Conservation (phyloP, 2,888 invertebrate genomes). For the Cylloceria caligata region DNA sequence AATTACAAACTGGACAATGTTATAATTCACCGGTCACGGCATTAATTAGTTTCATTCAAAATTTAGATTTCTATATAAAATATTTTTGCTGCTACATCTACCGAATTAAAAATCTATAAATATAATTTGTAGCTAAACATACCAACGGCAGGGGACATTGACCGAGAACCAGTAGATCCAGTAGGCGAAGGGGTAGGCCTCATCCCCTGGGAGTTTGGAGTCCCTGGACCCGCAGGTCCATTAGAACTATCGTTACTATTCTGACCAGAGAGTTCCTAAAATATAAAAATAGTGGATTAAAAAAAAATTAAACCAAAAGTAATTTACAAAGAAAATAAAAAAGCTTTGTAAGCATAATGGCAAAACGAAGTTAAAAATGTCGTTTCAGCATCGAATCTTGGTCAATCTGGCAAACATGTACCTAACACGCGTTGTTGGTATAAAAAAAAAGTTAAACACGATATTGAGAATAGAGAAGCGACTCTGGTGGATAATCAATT, state of each 20-base stretch:
- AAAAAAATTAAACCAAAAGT: not conserved
- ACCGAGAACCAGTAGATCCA: slow-evolving; percentile 97
- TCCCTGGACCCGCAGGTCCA: slow-evolving; percentile 87
- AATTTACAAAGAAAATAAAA: not conserved
- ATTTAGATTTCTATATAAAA: not conserved
- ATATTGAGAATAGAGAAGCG: not conserved
- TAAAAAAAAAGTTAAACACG: not conserved
- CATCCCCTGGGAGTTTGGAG: slow-evolving; percentile 92
- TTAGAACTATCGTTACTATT: slow-evolving; percentile 95
- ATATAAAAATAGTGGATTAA: slow-evolving; percentile 27
- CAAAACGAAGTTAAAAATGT: not conserved
- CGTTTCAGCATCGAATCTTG: not conserved
- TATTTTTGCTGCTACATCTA: not conserved
- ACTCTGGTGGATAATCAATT: not conserved
- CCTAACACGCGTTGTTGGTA: not conserved
- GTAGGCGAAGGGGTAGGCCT: slow-evolving; percentile 97
- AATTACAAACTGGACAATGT: too few relatives aligned
- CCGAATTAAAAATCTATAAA: not conserved
- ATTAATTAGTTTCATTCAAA: not conserved
- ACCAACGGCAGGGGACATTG: slow-evolving; percentile 99
- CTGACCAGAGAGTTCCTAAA: slow-evolving; percentile 93
- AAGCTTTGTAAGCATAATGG: not conserved
- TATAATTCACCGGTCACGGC: too few relatives aligned
- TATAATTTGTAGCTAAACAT: slow-evolving; percentile 86
- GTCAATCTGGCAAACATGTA: not conserved